phyloP scores from a whole-genome alignment of 2,797 vertebrate species.

The Sorex maritimensis region DNA sequence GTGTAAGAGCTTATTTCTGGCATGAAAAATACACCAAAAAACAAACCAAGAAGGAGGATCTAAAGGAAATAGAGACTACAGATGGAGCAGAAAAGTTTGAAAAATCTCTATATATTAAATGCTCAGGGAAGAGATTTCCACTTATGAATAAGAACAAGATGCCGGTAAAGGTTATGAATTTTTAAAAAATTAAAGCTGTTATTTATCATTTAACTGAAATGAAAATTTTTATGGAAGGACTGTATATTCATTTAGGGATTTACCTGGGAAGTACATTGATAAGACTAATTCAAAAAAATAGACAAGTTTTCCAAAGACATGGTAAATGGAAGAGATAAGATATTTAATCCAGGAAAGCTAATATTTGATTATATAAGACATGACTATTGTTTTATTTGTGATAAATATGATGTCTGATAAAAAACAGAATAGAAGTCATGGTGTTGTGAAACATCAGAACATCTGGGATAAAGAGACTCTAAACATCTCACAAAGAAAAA shows the following conservation, averaged over 20 bases:
- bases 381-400: background rate
- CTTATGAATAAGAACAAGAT: slow-evolving; percentile 38
- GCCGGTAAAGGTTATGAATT: slow-evolving; percentile 1
- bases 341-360: slow-evolving; percentile 6
- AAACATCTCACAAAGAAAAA: slow-evolving; percentile 33
- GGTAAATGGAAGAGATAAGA: background rate
- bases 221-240: slow-evolving; percentile 43
- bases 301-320: background rate
- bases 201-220: slow-evolving; percentile 9
- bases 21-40: slow-evolving; percentile 20
- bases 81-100: background rate
- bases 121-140: background rate
- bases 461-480: background rate
- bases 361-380: slow-evolving; percentile 10
- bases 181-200: background rate
- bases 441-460: slow-evolving; percentile 11
- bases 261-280: slow-evolving; percentile 16
- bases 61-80: slow-evolving; percentile 41
- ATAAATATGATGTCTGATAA: background rate
- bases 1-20: slow-evolving; percentile 16
- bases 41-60: background rate
- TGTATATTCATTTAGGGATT: slow-evolving; percentile 25
- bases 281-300: background rate
- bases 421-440: background rate
- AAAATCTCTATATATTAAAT: background rate